phyloP scores from a whole-genome alignment of 1,140 invertebrate genomes.

The Neotoxoptera formosana region DNA sequence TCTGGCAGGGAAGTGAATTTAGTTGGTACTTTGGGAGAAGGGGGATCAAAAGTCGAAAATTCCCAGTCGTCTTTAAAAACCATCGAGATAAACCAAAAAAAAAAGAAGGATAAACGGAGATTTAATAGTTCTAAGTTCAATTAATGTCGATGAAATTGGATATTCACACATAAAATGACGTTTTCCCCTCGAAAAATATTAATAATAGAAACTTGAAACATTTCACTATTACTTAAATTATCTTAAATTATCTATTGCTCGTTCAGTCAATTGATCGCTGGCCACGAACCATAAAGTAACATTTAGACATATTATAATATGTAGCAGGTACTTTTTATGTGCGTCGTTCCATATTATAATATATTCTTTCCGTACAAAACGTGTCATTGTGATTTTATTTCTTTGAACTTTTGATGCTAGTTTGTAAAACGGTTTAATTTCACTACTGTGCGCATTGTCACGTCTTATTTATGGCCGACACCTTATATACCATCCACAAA shows the following conservation, averaged over 20 bases:
- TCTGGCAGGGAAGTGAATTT: not conserved
- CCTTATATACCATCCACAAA: constrained; percentile 13
- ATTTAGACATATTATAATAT: not conserved
- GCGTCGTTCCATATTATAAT: not conserved
- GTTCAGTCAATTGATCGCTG: not conserved
- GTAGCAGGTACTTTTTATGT: not conserved
- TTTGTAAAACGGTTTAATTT: not conserved
- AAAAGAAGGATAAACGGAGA: not conserved
- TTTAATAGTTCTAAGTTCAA: not conserved
- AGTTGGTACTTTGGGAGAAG: not conserved
- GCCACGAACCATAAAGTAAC: not conserved
- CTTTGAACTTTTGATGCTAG: constrained; percentile 19
- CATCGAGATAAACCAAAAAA: not conserved
- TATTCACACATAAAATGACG: not conserved
- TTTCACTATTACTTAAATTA: not conserved
- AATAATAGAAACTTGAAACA: too few species aligned
- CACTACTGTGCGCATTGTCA: not conserved
- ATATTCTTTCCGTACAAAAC: not conserved
- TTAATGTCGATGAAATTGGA: not conserved
- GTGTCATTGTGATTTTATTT: not conserved
- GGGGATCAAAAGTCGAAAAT: not conserved
- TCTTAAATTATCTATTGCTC: not conserved
- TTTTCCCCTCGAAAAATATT: not conserved
- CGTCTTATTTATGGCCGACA: constrained; percentile 11
- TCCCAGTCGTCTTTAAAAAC: not conserved